Conservation (phyloP, 35 echinoderm and acorn worm species). For the Diadema setosum region DNA sequence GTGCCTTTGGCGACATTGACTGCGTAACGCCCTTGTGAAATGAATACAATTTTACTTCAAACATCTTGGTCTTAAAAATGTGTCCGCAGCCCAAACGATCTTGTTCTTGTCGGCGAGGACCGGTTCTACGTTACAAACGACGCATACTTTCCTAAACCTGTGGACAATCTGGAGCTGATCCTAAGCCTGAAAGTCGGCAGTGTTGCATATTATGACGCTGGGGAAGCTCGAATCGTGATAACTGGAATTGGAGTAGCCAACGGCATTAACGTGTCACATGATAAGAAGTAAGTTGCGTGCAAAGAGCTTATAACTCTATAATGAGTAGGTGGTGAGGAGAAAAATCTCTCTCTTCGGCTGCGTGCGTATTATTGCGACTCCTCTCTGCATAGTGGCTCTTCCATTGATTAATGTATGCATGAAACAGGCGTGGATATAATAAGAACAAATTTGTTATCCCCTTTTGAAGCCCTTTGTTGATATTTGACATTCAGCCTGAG, state of each 20-base stretch:
- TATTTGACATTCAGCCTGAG: too few species aligned
- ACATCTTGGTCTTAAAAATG: too few species aligned
- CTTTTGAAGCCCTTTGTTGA: too few species aligned
- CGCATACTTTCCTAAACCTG: background rate
- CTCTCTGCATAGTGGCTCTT: too few species aligned
- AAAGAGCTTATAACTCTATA: background rate
- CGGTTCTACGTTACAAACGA: background rate
- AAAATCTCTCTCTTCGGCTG: background rate
- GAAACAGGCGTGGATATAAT: background rate
- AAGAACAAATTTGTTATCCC: background rate
- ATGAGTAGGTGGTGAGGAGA: background rate
- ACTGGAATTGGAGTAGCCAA: background rate
- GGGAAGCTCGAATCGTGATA: conserved; percentile 9
- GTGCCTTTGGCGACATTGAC: too few species aligned
- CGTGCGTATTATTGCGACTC: background rate
- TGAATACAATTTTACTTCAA: too few species aligned
- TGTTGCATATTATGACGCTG: conserved; percentile 62
- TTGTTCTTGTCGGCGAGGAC: background rate
- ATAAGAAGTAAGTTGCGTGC: conserved; percentile 14
- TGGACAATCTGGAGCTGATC: background rate
- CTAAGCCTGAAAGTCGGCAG: conserved; percentile 11
- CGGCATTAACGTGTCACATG: background rate
- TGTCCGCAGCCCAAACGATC: background rate
- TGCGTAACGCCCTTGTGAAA: too few species aligned
- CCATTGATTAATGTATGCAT: background rate